Conservation (phyloP, 2,113 vertebrate genomes). For the Nothobranchius furzeri region DNA sequence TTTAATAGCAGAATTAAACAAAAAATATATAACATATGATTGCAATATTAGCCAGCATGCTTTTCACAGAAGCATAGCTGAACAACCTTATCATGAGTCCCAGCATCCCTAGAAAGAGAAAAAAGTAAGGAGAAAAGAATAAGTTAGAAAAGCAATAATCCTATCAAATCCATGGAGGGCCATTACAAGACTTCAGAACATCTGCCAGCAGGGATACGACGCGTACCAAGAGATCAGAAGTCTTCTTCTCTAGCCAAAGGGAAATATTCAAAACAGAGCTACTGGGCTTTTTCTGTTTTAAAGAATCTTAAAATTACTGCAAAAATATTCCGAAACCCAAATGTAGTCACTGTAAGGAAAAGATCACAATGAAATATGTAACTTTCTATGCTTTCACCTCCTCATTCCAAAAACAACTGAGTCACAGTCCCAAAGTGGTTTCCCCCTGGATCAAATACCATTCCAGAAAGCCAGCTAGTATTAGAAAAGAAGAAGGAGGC, state of each 20-base stretch:
- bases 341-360: conserved; percentile 43
- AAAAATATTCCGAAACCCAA: conserved; percentile 51
- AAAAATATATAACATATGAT: conserved; percentile 1
- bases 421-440: conserved; percentile 33
- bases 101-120: conserved; percentile 33
- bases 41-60: conserved; percentile 2
- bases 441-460: conserved; percentile 34
- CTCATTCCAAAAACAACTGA: conserved; percentile 37
- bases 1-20: conserved; percentile 2
- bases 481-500: conserved; percentile 9
- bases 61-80: conserved; percentile 14
- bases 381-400: conserved; percentile 19
- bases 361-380: conserved; percentile 45
- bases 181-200: conserved; percentile 67
- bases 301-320: conserved; percentile 39
- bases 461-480: conserved; percentile 43
- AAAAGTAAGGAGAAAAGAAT: conserved; percentile 54
- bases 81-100: conserved; percentile 30
- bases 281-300: conserved; percentile 57
- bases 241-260: conserved; percentile 65
- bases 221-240: conserved; percentile 65
- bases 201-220: conserved; percentile 65
- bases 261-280: conserved; percentile 66
- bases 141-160: conserved; percentile 65
- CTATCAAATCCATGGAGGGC: conserved; percentile 69